phyloP scores from a whole-genome alignment of 2,888 invertebrate species.

The Hirtodrosophila trivittata region DNA sequence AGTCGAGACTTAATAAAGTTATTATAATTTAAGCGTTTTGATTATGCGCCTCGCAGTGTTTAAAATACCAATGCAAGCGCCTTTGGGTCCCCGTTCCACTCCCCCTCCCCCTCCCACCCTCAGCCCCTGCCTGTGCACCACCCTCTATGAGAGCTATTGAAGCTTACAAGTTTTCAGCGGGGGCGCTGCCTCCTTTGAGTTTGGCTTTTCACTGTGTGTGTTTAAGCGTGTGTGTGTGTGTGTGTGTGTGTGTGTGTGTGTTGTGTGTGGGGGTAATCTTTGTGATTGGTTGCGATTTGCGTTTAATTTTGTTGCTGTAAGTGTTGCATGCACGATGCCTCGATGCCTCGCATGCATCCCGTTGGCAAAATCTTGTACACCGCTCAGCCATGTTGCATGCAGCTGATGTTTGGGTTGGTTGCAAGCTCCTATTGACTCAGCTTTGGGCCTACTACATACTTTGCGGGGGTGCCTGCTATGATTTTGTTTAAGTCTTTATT shows the following conservation, averaged over 20 bases:
- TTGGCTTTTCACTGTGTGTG: neutral
- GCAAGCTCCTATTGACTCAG: constrained; percentile 12
- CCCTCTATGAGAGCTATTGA: constrained; percentile 19
- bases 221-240: constrained; percentile 17
- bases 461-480: constrained; percentile 66
- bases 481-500: constrained; percentile 67
- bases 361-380: constrained; percentile 61
- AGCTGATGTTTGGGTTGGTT: constrained; percentile 29
- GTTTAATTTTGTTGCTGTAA: constrained; percentile 70
- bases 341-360: constrained; percentile 60
- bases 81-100: constrained; percentile 31
- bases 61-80: constrained; percentile 74
- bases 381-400: constrained; percentile 52
- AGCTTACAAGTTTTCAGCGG: constrained; percentile 48
- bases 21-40: constrained; percentile 83
- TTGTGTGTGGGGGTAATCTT: constrained; percentile 64
- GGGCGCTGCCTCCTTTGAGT: constrained; percentile 48
- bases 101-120: constrained; percentile 4
- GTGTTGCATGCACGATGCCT: constrained; percentile 71
- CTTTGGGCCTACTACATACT: constrained; percentile 35
- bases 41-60: constrained; percentile 78
- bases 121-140: constrained; percentile 2
- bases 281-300: constrained; percentile 78
- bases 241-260: constrained; percentile 20
- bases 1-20: constrained; percentile 80